phyloP scores from a whole-genome alignment of 2,888 invertebrate genomes.

The Sesia bembeciformis region DNA sequence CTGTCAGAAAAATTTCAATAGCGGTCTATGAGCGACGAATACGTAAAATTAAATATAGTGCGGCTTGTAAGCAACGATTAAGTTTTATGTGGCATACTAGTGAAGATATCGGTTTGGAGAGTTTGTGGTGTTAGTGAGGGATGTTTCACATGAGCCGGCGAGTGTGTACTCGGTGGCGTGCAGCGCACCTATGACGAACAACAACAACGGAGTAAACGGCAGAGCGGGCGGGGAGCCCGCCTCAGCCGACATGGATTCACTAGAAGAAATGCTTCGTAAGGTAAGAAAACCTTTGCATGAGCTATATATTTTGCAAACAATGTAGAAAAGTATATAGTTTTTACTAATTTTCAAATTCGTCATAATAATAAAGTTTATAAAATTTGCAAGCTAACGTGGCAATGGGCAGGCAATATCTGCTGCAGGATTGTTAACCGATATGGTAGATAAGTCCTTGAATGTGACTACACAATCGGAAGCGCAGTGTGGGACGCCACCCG shows the following conservation, averaged over 20 bases:
- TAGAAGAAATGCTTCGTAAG: conserved; percentile 87
- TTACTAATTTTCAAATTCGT: no score
- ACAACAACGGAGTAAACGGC: conserved; percentile 77
- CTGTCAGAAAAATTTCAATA: neutral
- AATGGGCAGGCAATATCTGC: no score
- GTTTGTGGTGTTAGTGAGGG: conserved; percentile 1
- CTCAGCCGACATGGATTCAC: conserved; percentile 81
- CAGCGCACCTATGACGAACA: conserved; percentile 74
- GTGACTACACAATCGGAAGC: no score
- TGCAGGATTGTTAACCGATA: no score
- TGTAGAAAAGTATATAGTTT: no score
- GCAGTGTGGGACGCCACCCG: no score
- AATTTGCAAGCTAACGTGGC: no score
- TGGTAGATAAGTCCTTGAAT: no score
- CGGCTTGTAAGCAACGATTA: neutral
- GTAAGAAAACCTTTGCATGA: conserved; percentile 46
- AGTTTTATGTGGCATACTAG: neutral
- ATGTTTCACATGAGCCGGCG: conserved; percentile 17
- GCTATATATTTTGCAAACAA: no score
- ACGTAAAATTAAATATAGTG: neutral
- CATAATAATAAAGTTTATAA: no score
- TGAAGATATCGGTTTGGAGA: neutral
- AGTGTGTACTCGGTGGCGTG: conserved; percentile 27
- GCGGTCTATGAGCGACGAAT: neutral
- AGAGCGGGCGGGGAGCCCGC: conserved; percentile 77